Evolutionary conservation across 2,888 invertebrate genomes (phyloP).

Genomic region (Xylocampa areola): DNA sequence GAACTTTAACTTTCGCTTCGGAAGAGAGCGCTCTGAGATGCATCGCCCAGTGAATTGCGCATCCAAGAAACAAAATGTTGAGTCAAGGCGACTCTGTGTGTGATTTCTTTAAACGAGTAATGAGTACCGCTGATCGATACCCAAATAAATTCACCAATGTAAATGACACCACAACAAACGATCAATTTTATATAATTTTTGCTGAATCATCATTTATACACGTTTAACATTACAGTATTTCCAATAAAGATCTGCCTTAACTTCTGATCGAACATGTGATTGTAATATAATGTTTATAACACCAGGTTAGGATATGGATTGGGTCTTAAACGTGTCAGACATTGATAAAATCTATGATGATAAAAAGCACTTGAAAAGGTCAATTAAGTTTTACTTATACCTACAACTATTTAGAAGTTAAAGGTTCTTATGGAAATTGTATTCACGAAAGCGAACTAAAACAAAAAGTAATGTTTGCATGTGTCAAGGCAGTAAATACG

Average conservation of each 20-base stretch:
- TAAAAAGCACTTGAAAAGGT: conserved; percentile 42
- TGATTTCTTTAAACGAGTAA: conserved; percentile 63
- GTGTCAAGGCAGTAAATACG: conserved; percentile 67
- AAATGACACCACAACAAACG: conserved; percentile 68
- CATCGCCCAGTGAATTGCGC: conserved; percentile 75
- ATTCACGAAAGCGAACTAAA: conserved; percentile 36
- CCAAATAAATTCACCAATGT: conserved; percentile 71
- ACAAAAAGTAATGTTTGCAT: conserved; percentile 55
- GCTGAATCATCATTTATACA: conserved; percentile 52
- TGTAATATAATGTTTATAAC: conserved; percentile 17
- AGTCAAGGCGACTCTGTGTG: conserved; percentile 68
- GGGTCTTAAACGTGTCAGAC: conserved; percentile 26
- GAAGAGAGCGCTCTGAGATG: conserved; percentile 69
- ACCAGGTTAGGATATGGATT: conserved; percentile 7
- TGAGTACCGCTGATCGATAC: conserved; percentile 72
- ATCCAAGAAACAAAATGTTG: conserved; percentile 64
- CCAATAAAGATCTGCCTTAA: conserved; percentile 9
- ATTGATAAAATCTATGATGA: conserved; percentile 31
- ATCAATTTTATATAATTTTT: conserved; percentile 63
- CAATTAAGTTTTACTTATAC: conserved; percentile 22
- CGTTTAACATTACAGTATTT: conserved; percentile 30
- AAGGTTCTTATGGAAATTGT: conserved; percentile 14
- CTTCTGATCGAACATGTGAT: conserved; percentile 28
- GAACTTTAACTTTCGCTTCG: conserved; percentile 63
- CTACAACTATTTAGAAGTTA: conserved; percentile 22